A percentile compares a stretch with the other conserved stretches of the same genome.
These are phyloP conservation scores for Centrocercus urophasianus DNA, from an alignment of 2,113 vertebrate species.

Conservation along the genomic window DNA sequence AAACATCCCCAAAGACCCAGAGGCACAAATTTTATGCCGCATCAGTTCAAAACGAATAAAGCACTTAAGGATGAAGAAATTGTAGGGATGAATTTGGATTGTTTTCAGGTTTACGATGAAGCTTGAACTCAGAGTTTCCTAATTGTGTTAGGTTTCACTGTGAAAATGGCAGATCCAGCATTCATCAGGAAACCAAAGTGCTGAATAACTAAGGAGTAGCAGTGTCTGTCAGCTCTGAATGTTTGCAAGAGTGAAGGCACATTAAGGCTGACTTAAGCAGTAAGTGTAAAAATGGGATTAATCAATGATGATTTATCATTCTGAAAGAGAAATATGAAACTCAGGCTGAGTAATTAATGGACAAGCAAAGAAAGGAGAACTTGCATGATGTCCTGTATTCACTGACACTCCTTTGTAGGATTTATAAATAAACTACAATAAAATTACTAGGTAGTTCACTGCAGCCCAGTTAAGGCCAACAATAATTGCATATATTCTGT, in stretches of 20 bases:
- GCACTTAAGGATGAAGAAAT: background rate
- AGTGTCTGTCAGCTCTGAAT: conserved; percentile 1
- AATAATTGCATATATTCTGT: background rate
- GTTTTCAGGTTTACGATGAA: background rate
- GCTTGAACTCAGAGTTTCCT: conserved; percentile 4
- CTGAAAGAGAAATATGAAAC: background rate
- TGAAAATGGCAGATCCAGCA: background rate
- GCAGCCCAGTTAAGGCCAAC: background rate
- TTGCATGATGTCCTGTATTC: conserved; percentile 19
- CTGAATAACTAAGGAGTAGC: conserved; percentile 3
- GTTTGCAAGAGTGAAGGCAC: background rate
- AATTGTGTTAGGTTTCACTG: background rate
- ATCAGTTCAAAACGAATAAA: background rate
- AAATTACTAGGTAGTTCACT: background rate
- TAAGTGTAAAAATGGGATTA: conserved; percentile 46
- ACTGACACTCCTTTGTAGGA: background rate
- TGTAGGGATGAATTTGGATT: background rate
- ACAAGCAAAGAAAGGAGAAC: conserved; percentile 14
- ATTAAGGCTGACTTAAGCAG: conserved; percentile 28
- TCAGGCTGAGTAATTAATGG: background rate
- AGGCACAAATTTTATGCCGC: background rate
- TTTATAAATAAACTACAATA: no score
- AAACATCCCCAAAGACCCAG: background rate
- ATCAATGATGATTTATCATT: background rate
- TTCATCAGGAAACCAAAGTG: conserved; percentile 16